Conservation (phyloP, 2,113 vertebrate species). For the Anhinga anhinga region DNA sequence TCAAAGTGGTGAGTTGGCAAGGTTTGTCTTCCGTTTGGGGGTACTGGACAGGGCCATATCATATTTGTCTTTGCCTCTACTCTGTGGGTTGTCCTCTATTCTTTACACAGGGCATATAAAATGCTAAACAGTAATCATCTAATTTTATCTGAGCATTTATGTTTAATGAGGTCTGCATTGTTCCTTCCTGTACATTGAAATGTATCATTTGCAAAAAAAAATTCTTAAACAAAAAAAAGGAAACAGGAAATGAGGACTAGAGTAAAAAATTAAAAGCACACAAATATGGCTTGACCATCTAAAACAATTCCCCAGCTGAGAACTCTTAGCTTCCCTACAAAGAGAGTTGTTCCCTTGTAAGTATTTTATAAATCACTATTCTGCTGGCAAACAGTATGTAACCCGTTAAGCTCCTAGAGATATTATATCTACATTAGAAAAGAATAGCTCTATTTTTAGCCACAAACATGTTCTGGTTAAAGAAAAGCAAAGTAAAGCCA, state of each 20-base stretch:
- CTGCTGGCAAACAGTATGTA: background rate
- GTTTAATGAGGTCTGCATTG: background rate
- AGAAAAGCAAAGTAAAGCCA: conserved; percentile 57
- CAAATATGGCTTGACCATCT: background rate
- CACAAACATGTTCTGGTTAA: conserved; percentile 38
- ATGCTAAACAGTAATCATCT: background rate
- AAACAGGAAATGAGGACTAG: background rate
- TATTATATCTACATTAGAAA: conserved; percentile 54
- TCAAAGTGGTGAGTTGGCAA: background rate
- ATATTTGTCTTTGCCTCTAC: background rate
- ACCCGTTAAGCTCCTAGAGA: conserved; percentile 18
- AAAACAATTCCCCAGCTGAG: background rate
- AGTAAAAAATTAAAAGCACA: background rate
- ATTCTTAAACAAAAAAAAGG: background rate
- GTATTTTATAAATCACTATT: background rate
- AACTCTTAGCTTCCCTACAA: background rate
- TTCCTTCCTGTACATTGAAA: background rate
- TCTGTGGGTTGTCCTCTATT: background rate
- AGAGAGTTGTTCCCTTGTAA: background rate
- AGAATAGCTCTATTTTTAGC: conserved; percentile 70
- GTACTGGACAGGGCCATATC: background rate
- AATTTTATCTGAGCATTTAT: background rate
- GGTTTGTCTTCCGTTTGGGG: background rate
- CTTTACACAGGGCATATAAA: background rate
- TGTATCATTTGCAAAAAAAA: background rate